Evolutionary conservation across 2,113 vertebrate species (phyloP).

Genomic region (Entelurus aequoreus): DNA sequence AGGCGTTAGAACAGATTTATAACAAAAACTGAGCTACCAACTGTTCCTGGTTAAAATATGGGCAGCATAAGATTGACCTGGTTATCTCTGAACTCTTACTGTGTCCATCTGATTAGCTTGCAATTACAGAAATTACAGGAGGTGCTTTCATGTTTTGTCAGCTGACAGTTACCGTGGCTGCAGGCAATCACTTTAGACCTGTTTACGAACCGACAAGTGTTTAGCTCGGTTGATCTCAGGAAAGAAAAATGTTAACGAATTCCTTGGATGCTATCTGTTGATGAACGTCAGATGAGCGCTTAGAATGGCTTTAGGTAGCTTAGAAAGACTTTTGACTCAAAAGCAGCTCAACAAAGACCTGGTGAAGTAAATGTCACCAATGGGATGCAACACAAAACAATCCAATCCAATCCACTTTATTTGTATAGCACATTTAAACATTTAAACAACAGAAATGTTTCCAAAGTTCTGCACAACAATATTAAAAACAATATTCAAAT

Average conservation of each 20-base stretch:
- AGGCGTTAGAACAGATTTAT: too few species aligned
- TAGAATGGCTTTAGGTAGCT: slow-evolving; percentile 1
- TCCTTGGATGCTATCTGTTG: slow-evolving; percentile 12
- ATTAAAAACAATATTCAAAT: too few species aligned
- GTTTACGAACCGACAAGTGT: slow-evolving; percentile 11
- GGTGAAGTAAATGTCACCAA: slow-evolving; percentile 12
- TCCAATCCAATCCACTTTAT: too few species aligned
- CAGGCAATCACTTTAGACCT: slow-evolving; percentile 46
- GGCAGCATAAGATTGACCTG: slow-evolving; percentile 19
- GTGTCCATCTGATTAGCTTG: slow-evolving; percentile 43
- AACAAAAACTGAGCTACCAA: too few species aligned
- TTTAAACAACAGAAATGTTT: too few species aligned
- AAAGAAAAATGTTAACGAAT: slow-evolving; percentile 30
- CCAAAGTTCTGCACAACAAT: too few species aligned
- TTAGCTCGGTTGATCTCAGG: not conserved
- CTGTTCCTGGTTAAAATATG: slow-evolving; percentile 12
- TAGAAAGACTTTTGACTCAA: slow-evolving; percentile 11
- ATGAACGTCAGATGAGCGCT: slow-evolving; percentile 3
- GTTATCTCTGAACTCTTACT: slow-evolving; percentile 50
- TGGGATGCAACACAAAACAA: too few species aligned
- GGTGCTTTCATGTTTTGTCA: slow-evolving; percentile 59
- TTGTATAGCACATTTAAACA: too few species aligned
- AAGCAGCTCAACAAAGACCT: slow-evolving; percentile 20
- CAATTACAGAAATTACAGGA: slow-evolving; percentile 47
- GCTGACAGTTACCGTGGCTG: slow-evolving; percentile 46